Evolutionary conservation across 2,888 invertebrate species (phyloP).

Genomic region (Folsomia manolachei): DNA sequence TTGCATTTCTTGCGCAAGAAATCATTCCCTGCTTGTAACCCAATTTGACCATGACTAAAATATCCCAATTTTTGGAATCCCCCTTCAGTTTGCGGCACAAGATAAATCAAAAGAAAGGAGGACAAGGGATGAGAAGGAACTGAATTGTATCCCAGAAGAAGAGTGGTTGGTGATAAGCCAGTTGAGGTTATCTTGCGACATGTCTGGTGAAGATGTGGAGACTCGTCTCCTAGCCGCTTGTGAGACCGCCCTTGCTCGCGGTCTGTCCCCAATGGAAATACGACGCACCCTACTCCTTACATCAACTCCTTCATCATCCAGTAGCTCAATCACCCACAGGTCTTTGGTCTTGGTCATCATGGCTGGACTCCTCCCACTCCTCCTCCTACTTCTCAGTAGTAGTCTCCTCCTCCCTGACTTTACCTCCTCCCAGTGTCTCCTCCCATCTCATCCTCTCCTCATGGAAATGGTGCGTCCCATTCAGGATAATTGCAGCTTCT

Average conservation of each 20-base stretch:
- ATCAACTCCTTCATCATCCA: background rate
- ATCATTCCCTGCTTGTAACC: too few species aligned
- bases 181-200: too few species aligned
- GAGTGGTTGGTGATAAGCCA: too few species aligned
- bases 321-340: background rate
- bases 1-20: too few species aligned
- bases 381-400: background rate
- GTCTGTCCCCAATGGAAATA: background rate
- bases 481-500: conserved; percentile 72
- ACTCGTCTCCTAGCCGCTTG: background rate
- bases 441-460: conserved; percentile 78
- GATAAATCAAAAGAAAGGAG: too few species aligned
- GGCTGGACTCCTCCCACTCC: too few species aligned
- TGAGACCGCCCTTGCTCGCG: background rate
- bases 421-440: conserved; percentile 61
- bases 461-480: conserved; percentile 84
- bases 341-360: background rate
- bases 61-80: too few species aligned
- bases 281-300: background rate
- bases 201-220: too few species aligned
- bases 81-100: too few species aligned
- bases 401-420: background rate
- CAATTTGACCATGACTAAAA: too few species aligned
- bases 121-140: too few species aligned
- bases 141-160: too few species aligned